A percentile compares a stretch with the other conserved stretches of the same genome.
phyloP scores from a whole-genome alignment of 2,113 vertebrate species.

The Isurus oxyrinchus region DNA sequence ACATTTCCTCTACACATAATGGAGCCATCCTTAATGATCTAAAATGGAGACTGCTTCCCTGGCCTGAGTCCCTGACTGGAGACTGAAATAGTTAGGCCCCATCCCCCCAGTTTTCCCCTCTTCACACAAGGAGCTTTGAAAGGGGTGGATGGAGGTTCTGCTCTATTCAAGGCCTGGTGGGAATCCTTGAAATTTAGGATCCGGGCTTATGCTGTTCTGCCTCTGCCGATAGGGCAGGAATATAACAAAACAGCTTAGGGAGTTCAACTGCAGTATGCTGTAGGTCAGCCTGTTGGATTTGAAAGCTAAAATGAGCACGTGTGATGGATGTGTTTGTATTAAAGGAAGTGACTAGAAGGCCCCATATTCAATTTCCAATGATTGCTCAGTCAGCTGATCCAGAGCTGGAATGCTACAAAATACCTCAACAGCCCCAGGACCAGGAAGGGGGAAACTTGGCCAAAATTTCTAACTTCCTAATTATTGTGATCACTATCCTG shows the following conservation, averaged over 20 bases:
- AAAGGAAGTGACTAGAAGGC: not conserved
- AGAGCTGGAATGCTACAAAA: not conserved
- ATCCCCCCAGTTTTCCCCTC: not conserved
- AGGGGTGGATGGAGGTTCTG: not conserved
- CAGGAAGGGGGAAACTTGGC: not conserved
- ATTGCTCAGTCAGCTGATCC: not conserved
- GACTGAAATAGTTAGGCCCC: not conserved
- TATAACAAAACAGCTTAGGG: not conserved
- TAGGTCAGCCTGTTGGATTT: not conserved
- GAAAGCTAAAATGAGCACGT: not conserved
- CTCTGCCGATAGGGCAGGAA: not conserved
- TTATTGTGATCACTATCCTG: not conserved
- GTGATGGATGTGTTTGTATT: no score
- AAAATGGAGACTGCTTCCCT: no score
- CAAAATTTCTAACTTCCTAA: not conserved
- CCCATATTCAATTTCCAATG: not conserved
- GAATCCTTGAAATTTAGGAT: not conserved
- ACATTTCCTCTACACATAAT: not conserved
- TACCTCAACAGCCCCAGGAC: not conserved
- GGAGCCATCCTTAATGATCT: not conserved
- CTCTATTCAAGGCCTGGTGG: not conserved
- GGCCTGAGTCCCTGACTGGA: not conserved
- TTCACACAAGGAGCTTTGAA: not conserved
- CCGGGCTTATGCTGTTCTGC: not conserved
- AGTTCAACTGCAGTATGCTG: not conserved